Conservation (phyloP, 2,888 invertebrate species). For the Cylloceria caligata region DNA sequence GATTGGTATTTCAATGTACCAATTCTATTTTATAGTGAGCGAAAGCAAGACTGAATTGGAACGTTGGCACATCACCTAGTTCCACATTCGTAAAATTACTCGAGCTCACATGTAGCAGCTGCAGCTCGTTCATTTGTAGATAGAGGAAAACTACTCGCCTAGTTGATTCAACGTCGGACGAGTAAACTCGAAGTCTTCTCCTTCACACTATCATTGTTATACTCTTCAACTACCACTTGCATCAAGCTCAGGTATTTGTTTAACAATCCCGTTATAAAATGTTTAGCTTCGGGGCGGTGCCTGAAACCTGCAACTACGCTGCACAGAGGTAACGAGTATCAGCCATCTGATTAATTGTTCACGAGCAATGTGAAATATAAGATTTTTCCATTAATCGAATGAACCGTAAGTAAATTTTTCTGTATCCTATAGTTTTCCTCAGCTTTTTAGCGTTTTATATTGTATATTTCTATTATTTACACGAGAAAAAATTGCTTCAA, state of each 20-base stretch:
- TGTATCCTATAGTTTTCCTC: too few species aligned
- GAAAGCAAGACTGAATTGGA: neutral
- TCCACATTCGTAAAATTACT: conserved; percentile 5
- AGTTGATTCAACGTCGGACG: neutral
- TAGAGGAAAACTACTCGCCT: neutral
- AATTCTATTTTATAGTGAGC: neutral
- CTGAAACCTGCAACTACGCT: too few species aligned
- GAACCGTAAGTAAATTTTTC: neutral
- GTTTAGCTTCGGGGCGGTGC: neutral
- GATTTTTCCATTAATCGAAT: too few species aligned
- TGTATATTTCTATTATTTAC: too few species aligned
- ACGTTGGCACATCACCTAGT: neutral
- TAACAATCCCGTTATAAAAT: neutral
- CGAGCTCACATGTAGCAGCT: neutral
- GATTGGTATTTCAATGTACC: too few species aligned
- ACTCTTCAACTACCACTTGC: neutral
- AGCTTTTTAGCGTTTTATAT: too few species aligned
- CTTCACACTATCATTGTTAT: neutral
- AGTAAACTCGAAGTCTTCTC: neutral
- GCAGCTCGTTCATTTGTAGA: neutral
- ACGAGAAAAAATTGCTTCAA: too few species aligned
- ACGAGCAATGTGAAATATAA: too few species aligned
- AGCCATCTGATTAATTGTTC: too few species aligned
- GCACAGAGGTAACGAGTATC: too few species aligned
- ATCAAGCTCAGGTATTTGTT: neutral